A percentile compares a stretch with the other conserved stretches of the same genome.
Evolutionary conservation across 2,888 invertebrate species (phyloP).

Genomic region (Pandemis cinnamomeana): DNA sequence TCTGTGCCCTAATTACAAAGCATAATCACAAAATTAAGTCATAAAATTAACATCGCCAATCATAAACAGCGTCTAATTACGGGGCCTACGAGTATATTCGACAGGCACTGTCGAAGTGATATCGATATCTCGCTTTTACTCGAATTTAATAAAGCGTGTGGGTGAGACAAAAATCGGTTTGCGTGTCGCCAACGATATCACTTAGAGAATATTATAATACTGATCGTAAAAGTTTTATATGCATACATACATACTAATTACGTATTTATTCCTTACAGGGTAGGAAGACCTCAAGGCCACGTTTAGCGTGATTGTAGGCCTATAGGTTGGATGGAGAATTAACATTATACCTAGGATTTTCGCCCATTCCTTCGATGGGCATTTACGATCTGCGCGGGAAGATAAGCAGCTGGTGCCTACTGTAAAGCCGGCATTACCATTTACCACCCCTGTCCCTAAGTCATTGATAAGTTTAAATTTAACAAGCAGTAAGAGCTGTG

Average conservation of each 20-base stretch:
- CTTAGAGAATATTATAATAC: background rate
- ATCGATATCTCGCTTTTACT: background rate
- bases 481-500: no score
- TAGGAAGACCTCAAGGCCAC: no score
- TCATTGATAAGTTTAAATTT: no score
- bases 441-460: no score
- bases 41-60: conserved; percentile 12
- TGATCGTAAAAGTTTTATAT: conserved; percentile 7
- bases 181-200: background rate
- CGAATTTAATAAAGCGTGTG: background rate
- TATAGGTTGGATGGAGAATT: no score
- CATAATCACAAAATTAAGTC: conserved; percentile 10
- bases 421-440: background rate
- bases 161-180: background rate
- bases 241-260: no score
- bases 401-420: no score
- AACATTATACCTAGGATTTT: no score
- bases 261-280: no score
- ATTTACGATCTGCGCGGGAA: no score
- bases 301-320: no score
- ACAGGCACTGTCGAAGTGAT: background rate
- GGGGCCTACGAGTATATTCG: background rate
- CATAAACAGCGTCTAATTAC: background rate
- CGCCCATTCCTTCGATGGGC: no score
- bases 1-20: conserved; percentile 3